Conservation (phyloP, 2,113 vertebrate species). For the Ictidomys tridecemlineatus region DNA sequence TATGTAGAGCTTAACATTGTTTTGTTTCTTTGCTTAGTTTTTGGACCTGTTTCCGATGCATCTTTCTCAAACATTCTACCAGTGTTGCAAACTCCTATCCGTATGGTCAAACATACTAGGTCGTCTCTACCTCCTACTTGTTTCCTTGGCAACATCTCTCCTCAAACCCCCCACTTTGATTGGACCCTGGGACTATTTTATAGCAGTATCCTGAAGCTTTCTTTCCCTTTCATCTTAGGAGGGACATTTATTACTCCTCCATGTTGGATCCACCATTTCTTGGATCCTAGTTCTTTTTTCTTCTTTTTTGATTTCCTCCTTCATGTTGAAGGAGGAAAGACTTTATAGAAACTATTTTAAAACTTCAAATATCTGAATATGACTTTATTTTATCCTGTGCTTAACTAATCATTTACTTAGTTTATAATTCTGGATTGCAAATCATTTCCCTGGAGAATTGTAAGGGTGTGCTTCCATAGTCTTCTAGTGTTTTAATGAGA, state of each 20-base stretch:
- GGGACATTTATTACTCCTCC: background rate
- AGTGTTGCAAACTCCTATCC: background rate
- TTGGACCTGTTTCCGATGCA: background rate
- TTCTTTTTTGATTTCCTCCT: background rate
- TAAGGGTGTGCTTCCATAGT: background rate
- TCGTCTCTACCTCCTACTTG: background rate
- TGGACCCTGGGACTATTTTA: background rate
- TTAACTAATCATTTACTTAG: background rate
- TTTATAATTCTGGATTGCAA: background rate
- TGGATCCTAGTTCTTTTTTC: background rate
- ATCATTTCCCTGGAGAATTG: background rate
- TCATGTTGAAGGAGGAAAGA: background rate
- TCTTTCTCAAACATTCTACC: background rate
- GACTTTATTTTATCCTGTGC: background rate
- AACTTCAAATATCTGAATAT: background rate
- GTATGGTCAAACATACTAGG: background rate
- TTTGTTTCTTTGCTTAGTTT: background rate
- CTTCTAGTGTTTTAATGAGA: background rate
- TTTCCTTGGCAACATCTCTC: background rate
- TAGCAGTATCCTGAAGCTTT: background rate
- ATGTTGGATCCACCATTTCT: too few relatives aligned
- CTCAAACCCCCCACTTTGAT: background rate
- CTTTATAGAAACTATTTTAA: background rate
- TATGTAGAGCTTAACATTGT: background rate
- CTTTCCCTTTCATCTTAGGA: background rate